Evolutionary conservation across 2,113 vertebrate species (phyloP).

Genomic region (Chamaea fasciata): DNA sequence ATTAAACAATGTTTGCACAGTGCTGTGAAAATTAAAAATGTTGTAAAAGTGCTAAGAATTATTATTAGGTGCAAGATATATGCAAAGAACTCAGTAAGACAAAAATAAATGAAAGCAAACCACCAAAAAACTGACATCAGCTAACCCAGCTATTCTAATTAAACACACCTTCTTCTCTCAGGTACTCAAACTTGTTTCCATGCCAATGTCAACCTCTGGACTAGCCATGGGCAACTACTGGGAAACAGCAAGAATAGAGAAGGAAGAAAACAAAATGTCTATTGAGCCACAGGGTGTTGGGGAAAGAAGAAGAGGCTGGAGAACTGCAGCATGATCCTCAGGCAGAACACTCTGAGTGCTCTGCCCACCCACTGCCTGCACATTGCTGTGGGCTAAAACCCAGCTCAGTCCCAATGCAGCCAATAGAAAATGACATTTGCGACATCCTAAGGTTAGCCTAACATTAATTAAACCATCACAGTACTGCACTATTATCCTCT

Average conservation of each 20-base stretch:
- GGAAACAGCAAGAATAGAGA: not conserved
- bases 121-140: not conserved
- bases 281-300: not conserved
- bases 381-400: constrained; percentile 59
- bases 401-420: constrained; percentile 44
- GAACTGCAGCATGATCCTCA: not conserved
- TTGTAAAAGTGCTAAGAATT: not conserved
- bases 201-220: not conserved
- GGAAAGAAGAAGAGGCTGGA: not conserved
- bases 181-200: not conserved
- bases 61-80: not conserved
- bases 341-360: constrained; percentile 33
- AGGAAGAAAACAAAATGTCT: constrained; percentile 28
- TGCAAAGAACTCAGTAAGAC: not conserved
- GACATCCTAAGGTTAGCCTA: constrained; percentile 66
- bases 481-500: not conserved
- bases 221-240: constrained; percentile 11
- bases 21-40: not conserved
- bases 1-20: not conserved
- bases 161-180: not conserved
- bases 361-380: not conserved
- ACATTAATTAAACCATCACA: constrained; percentile 71
- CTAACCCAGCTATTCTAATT: not conserved
- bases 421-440: constrained; percentile 66
- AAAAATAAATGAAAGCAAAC: not conserved